A percentile compares a stretch with the other conserved stretches of the same genome.
Evolutionary conservation across 2,797 vertebrate species (phyloP).

Genomic region (Limnodromus scolopaceus): DNA sequence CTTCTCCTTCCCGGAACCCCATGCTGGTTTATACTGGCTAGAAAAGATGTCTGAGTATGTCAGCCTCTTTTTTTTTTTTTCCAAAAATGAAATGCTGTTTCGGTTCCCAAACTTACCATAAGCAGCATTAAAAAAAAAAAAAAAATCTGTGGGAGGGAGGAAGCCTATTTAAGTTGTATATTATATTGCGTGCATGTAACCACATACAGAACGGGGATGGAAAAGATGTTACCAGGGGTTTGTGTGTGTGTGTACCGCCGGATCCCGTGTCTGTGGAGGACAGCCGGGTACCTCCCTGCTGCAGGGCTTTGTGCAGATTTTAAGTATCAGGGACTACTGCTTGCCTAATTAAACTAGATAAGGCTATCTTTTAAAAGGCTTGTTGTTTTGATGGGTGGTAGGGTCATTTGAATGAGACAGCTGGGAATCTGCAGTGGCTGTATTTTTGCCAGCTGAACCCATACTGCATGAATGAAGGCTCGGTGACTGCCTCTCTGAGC

Average conservation of each 20-base stretch:
- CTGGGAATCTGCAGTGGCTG: neutral
- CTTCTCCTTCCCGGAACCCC: neutral
- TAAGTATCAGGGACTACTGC: neutral
- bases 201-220: accelerated
- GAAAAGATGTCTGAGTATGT: neutral
- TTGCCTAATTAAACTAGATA: neutral
- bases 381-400: accelerated
- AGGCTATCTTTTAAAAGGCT: neutral
- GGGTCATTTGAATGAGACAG: neutral
- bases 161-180: neutral
- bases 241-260: accelerated
- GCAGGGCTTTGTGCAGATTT: neutral
- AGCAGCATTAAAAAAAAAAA: neutral
- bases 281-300: neutral
- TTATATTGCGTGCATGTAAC: neutral
- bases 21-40: neutral
- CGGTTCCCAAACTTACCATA: neutral
- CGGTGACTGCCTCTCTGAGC: neutral
- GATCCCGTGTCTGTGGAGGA: accelerated
- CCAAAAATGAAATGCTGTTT: neutral
- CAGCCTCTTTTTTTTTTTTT: neutral
- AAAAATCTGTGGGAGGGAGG: neutral
- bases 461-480: neutral
- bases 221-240: neutral
- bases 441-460: neutral